Evolutionary conservation across 2,113 vertebrate species (phyloP).

Genomic region (Passerina amoena): DNA sequence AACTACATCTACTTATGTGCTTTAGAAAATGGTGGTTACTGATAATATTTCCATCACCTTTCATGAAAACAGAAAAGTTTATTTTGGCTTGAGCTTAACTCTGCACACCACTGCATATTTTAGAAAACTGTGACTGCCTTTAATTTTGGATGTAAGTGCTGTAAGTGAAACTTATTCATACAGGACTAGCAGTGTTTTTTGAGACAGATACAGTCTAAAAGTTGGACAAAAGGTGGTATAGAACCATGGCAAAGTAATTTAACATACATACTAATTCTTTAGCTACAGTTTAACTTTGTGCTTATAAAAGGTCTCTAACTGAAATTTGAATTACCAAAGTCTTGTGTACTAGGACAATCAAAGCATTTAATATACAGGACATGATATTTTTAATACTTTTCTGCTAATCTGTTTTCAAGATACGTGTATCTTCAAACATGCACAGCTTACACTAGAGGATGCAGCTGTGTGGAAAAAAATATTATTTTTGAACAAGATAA

Average conservation of each 20-base stretch:
- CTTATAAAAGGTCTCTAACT: neutral
- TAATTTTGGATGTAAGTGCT: neutral
- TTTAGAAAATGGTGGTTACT: neutral
- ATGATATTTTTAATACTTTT: neutral
- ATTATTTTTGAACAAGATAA: neutral
- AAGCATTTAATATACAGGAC: neutral
- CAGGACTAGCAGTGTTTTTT: neutral
- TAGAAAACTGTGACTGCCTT: neutral
- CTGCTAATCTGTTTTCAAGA: neutral
- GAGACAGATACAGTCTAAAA: neutral
- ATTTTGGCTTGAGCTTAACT: neutral
- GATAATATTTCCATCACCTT: neutral
- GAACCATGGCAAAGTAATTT: neutral
- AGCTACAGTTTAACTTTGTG: neutral
- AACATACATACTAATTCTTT: neutral
- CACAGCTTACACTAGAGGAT: neutral
- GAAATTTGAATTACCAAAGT: neutral
- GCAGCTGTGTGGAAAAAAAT: fast-evolving
- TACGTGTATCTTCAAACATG: neutral
- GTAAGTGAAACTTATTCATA: neutral
- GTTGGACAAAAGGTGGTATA: neutral
- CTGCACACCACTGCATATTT: neutral
- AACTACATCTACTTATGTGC: neutral
- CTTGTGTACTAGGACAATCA: neutral
- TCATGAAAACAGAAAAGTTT: neutral